Evolutionary conservation across 2,888 invertebrate species (phyloP).

Genomic region (Cheilosia pagana): DNA sequence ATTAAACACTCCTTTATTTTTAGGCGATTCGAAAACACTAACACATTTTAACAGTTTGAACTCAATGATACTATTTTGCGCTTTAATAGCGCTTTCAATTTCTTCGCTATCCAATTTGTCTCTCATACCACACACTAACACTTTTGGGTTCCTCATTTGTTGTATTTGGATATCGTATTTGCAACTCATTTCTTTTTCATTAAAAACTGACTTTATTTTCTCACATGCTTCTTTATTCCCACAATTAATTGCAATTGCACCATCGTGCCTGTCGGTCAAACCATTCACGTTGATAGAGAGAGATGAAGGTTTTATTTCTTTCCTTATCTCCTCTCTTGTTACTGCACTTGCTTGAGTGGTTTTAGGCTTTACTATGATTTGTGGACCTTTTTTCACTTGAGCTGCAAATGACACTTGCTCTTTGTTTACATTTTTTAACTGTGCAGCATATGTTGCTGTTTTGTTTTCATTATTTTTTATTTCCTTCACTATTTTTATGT

Average conservation of each 20-base stretch:
- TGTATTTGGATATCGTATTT: conserved; percentile 30
- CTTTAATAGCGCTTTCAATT: conserved; percentile 20
- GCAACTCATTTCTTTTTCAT: conserved; percentile 22
- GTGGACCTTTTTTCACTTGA: conserved; percentile 10
- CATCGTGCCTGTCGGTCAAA: neutral
- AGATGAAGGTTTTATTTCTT: too few relatives aligned
- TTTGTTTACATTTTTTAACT: too few relatives aligned
- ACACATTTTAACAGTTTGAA: conserved; percentile 1
- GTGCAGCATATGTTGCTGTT: too few relatives aligned
- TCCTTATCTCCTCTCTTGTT: neutral
- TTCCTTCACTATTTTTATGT: too few relatives aligned
- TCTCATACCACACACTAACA: conserved; percentile 28
- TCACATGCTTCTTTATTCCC: neutral
- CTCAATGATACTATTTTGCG: neutral
- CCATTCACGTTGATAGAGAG: too few relatives aligned
- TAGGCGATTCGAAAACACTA: conserved; percentile 24
- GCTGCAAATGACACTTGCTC: too few relatives aligned
- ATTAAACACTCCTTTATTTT: conserved; percentile 17
- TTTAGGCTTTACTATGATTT: conserved; percentile 6
- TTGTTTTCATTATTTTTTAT: too few relatives aligned
- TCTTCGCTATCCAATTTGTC: conserved; percentile 12
- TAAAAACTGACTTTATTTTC: neutral
- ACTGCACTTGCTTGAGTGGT: neutral
- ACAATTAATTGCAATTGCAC: neutral
- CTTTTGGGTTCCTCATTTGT: conserved; percentile 19